Conservation (phyloP, 2,113 vertebrate genomes). For the Cacatua alba region DNA sequence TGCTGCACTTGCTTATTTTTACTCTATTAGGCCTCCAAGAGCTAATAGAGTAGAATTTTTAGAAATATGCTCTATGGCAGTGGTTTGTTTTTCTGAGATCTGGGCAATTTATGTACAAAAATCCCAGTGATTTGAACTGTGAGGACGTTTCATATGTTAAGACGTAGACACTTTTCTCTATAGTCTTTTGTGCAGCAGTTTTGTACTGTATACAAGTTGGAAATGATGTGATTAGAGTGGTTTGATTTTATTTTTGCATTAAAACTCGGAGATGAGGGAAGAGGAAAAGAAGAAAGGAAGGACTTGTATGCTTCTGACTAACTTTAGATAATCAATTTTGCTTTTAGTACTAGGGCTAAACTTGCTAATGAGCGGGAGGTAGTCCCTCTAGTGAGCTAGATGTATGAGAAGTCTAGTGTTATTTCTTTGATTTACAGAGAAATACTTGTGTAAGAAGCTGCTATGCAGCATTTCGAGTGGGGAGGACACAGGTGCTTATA, state of each 20-base stretch:
- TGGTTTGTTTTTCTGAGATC: neutral
- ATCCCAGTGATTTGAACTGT: neutral
- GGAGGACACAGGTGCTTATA: neutral
- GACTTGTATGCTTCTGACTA: neutral
- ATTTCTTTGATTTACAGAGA: neutral
- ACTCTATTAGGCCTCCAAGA: neutral
- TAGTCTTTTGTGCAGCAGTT: neutral
- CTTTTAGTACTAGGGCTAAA: neutral
- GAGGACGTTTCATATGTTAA: neutral
- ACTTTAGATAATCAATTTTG: neutral
- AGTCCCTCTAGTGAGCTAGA: neutral
- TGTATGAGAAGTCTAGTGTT: neutral
- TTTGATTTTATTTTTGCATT: neutral
- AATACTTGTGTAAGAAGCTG: neutral
- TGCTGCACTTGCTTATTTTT: neutral
- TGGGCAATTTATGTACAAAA: neutral
- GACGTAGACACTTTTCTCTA: neutral
- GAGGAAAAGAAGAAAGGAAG: neutral
- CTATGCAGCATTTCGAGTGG: neutral
- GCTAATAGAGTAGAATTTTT: neutral
- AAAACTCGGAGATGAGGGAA: neutral
- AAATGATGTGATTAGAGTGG: neutral
- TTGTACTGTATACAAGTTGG: neutral
- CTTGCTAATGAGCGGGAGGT: neutral
- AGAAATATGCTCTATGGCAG: neutral